Conservation (phyloP, 2,113 vertebrate genomes). For the Macrotus californicus region DNA sequence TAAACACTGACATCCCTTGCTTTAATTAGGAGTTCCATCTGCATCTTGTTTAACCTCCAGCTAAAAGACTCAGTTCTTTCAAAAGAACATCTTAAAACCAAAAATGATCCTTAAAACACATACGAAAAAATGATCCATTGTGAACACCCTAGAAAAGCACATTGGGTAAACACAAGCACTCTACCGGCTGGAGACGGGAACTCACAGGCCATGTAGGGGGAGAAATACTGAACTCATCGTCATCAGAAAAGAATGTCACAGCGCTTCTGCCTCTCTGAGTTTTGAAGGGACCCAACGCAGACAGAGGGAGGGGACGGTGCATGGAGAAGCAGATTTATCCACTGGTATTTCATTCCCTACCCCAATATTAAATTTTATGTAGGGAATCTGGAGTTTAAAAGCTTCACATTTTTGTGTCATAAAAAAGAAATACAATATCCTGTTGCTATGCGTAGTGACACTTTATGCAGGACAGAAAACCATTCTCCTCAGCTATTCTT, state of each 20-base stretch:
- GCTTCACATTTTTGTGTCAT: slow-evolving; percentile 61
- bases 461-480: slow-evolving; percentile 65
- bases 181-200: slow-evolving; percentile 20
- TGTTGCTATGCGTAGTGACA: slow-evolving; percentile 62
- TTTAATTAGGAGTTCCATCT: slow-evolving; percentile 54
- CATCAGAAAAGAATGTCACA: neutral
- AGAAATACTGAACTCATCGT: neutral
- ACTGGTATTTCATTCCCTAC: slow-evolving; percentile 37
- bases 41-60: slow-evolving; percentile 46
- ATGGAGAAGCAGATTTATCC: neutral
- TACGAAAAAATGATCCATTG: neutral
- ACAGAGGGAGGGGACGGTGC: neutral
- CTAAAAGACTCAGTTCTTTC: slow-evolving; percentile 27
- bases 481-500: slow-evolving; percentile 78
- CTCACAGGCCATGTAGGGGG: neutral
- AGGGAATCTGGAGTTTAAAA: slow-evolving; percentile 70
- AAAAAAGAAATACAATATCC: slow-evolving; percentile 73
- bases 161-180: slow-evolving; percentile 40
- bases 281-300: neutral
- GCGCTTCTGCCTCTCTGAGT: neutral
- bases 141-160: slow-evolving; percentile 9
- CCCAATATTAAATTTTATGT: slow-evolving; percentile 67
- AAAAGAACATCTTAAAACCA: slow-evolving; percentile 50
- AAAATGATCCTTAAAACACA: slow-evolving; percentile 19
- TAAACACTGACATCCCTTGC: slow-evolving; percentile 43